Evolutionary conservation across 2,113 vertebrate genomes (phyloP).

Genomic region (Prietella phreatophila): DNA sequence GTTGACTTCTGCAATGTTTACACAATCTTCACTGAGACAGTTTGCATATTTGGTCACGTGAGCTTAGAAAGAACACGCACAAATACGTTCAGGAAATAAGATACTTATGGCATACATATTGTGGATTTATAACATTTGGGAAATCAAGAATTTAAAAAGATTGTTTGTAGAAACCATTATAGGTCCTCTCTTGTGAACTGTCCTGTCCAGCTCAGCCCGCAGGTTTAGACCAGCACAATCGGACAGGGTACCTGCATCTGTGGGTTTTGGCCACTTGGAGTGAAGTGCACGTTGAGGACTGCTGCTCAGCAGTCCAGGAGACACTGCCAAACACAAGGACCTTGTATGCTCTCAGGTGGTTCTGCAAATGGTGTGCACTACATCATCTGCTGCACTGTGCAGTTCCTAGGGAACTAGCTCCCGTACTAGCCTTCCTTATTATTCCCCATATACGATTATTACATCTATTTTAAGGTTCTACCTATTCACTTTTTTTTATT

Average conservation of each 20-base stretch:
- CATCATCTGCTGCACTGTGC: neutral
- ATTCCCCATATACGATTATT: neutral
- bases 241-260: neutral
- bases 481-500: neutral
- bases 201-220: neutral
- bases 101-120: neutral
- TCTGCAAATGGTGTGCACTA: neutral
- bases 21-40: neutral
- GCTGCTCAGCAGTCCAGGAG: neutral
- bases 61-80: neutral
- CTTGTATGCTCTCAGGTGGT: neutral
- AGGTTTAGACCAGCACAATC: neutral
- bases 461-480: neutral
- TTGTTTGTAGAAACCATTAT: neutral
- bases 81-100: neutral
- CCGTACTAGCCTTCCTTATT: no score
- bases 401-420: neutral
- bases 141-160: neutral
- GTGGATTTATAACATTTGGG: neutral
- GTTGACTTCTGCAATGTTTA: neutral
- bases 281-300: neutral
- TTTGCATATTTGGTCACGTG: constrained; percentile 13
- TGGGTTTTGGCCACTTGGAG: neutral
- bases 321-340: neutral
- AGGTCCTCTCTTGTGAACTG: neutral